Evolutionary conservation across 2,888 invertebrate species (phyloP), one percentile per base, ranked within the genome.

Genomic region (Plagodis pulveraria): DNA sequence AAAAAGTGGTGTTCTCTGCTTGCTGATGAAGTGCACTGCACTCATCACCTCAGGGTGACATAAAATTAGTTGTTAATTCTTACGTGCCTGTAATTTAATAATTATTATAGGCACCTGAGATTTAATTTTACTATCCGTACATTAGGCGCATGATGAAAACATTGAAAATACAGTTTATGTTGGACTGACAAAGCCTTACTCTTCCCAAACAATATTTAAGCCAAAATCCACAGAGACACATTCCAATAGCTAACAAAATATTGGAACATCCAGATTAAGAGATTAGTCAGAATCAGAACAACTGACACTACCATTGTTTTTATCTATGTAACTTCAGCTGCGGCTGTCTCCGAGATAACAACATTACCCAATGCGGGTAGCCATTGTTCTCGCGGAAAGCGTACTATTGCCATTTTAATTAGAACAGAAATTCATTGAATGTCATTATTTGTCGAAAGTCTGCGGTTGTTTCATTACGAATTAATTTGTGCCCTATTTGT

Each of bases 251-350:
- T 47, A 47, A 50, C 50, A 55, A 56, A 60, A 60, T 56, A 61
- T 56, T 50, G 56, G 46, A 65, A 59, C 58, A 60, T 50, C 33
- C 41, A 44, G 60, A 59, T 63, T 52, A 50, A 56, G 51, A 65
- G 74, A 76, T 76, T 72, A 70, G 63, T 65, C 58, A 66, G 72
- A 75, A 78, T 65, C 58, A 66, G 72, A 75, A 78, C 76, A 78
- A 72, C 64, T 69, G 77, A 72, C 78, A 67, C 66, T 61, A 66
- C 75, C 72, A 83, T 83, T 84, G 84, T 84, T 77, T 78, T 77
- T 70, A 73, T 66, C 65, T 64, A 67, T 71, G 67, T 66, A 72
- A 69, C 72, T 74, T 67, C 70, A 69, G 67, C 58, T 57, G 65
- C 56, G 64, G 68, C 77, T 69, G 74, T 76, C 72, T 66, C 63